Evolutionary conservation across 2,888 invertebrate species (phyloP).

Genomic region (Erebia aethiops): DNA sequence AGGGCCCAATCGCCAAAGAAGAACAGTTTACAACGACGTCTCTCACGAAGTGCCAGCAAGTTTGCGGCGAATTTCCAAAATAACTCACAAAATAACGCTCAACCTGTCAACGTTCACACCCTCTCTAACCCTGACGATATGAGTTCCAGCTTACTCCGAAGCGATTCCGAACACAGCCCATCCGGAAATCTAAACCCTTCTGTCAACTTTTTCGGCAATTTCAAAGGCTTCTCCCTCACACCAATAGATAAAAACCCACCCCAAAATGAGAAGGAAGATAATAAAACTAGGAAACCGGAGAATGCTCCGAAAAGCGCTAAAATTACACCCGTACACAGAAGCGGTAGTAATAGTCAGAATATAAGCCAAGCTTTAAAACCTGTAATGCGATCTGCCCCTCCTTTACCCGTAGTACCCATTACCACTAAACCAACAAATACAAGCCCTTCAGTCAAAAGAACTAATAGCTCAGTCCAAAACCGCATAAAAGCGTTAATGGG

Average conservation of each 20-base stretch:
- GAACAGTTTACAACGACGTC: slow-evolving; percentile 69
- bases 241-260: slow-evolving; percentile 73
- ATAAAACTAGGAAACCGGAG: slow-evolving; percentile 38
- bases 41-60: slow-evolving; percentile 75
- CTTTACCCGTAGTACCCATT: slow-evolving; percentile 83
- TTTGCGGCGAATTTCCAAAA: slow-evolving; percentile 76
- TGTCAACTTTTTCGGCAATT: slow-evolving; percentile 91
- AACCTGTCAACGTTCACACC: slow-evolving; percentile 75
- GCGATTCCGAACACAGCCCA: slow-evolving; percentile 76
- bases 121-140: slow-evolving; percentile 86
- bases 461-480: slow-evolving; percentile 70
- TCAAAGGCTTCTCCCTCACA: slow-evolving; percentile 91
- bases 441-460: slow-evolving; percentile 69
- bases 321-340: slow-evolving; percentile 76
- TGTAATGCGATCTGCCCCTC: slow-evolving; percentile 84
- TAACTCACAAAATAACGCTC: slow-evolving; percentile 60
- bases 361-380: slow-evolving; percentile 68
- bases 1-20: slow-evolving; percentile 77
- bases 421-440: slow-evolving; percentile 62
- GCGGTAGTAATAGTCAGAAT: slow-evolving; percentile 68
- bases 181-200: slow-evolving; percentile 74
- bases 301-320: slow-evolving; percentile 77
- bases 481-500: slow-evolving; percentile 73
- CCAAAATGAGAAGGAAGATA: slow-evolving; percentile 31
- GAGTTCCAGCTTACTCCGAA: slow-evolving; percentile 86